Evolutionary conservation across 2,797 vertebrate genomes (phyloP), one percentile per base, ranked within the genome.

Genomic region (Diglossa cyanea): DNA sequence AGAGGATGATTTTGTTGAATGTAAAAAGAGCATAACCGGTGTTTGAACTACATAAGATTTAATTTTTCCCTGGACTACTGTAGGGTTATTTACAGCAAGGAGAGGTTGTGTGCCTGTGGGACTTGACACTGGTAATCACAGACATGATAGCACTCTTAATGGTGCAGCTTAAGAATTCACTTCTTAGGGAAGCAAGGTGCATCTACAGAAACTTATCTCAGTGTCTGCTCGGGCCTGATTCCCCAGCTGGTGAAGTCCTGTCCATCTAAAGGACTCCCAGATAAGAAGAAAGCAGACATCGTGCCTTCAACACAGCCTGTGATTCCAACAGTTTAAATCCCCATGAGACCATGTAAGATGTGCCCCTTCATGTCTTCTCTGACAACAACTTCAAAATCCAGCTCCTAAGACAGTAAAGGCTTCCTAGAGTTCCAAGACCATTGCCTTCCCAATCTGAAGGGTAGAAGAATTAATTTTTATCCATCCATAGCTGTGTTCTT

Each of bases 391-490:
- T 65, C 39, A 58, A 71, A 66, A 30, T 81, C 48, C 53, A 81
- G 14, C 35, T 75, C 15, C 35, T 39, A 61, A 75, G 17, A n/a
- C 15, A n/a, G 3, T 15, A 74, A 51, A 72, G 24, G 1, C 15
- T 87, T 85, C 25, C 40, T 82, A 24, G 50, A 6, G 11, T 39
- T 83, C 63, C 18, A 77, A 55, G 51, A 42, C 39, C 6, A 10
- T n/a, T 67, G 19, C 7, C 7, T 86, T 89, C 47, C 17, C 28
- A 70, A 6, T 75, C 7, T 73, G 25, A 72, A 51, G 23, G 4
- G 11, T 45, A 9, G 23, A n/a, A 0, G 0, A 85, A 51, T 4
- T 1, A 6, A 1, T 26, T 75, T 76, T 61, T 65, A 16, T 33
- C 13, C 9, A 45, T 31, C 16, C 8, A 26, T 57, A 73, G 7